Evolutionary conservation across 1,140 invertebrate species (phyloP).

Genomic region (Ridgeia piscesae): DNA sequence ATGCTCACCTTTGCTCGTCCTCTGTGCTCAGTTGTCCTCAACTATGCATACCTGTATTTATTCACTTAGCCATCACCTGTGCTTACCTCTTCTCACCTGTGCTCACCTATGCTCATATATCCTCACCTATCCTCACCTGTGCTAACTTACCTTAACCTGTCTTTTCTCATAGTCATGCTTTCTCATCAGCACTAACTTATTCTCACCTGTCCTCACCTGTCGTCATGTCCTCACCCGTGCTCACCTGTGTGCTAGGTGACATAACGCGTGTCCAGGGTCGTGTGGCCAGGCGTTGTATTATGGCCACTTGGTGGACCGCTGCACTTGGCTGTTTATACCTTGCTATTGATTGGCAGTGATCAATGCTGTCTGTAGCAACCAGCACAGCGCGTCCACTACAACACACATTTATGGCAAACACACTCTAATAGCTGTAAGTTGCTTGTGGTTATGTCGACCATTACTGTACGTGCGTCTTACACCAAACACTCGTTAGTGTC

Average conservation of each 20-base stretch:
- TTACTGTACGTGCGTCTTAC: not conserved
- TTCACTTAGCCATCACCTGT: too few relatives aligned
- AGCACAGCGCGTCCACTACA: not conserved
- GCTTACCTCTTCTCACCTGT: not conserved
- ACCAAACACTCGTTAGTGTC: not conserved
- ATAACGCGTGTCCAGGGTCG: not conserved
- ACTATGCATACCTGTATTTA: not conserved
- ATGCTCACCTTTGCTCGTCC: too few relatives aligned
- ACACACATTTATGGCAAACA: not conserved
- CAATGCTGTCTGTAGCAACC: not conserved
- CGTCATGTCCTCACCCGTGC: not conserved
- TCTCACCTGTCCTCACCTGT: too few relatives aligned
- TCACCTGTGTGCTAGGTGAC: not conserved
- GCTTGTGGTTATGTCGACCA: not conserved
- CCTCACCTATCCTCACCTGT: not conserved
- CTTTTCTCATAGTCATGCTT: too few relatives aligned
- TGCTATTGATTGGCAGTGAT: not conserved
- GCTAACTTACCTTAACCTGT: not conserved
- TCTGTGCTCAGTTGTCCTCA: not conserved
- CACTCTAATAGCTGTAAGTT: not conserved
- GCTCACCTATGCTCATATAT: too few relatives aligned
- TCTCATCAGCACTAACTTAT: too few relatives aligned
- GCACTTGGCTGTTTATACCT: not conserved
- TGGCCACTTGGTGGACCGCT: not conserved
- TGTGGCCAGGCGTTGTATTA: not conserved